Base-by-base conservation (phyloP, 2,888 invertebrate species). In the Argyresthia albistria region DNA sequence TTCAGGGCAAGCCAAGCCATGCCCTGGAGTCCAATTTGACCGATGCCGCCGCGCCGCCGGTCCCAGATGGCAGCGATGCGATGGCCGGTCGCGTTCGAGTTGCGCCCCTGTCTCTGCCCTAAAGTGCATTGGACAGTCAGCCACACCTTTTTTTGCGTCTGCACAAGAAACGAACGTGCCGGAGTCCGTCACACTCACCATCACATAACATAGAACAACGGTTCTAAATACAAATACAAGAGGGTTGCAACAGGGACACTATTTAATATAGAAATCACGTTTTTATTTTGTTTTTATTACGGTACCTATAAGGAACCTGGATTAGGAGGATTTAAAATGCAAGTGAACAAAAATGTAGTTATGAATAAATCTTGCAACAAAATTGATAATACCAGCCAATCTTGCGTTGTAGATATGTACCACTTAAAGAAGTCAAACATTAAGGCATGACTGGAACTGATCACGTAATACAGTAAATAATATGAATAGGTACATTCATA, bases 21-120 rank as follows among this genome's bases (percentile, higher is more conserved):
- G 11, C 74, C 70, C 70, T 52, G 43, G 71, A 67, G 73, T 62
- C 68, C 71, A 72, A 72, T 75, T 71, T 68, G 66, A 69, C 62
- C 60, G 62, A 55, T 56, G 52, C 56, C 58, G 60, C 61, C 63
- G 25, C 25, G 25, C 25, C 25, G 25, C n/a, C n/a, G n/a, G n/a
- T 25, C 25, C 62, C 69, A 65, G 61, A 66, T 65, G 68, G 46
- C 35, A 16, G 10, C 45, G 45, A 16, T 14, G 10, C 45, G 45
- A 16, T 14, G 16, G 45, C 16, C 15, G 16, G 35, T n/a, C 9
- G n/a, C 47, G 9, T 8, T 47, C 35, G 35, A 12, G 47, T 35
- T 12, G 35, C 39, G 49, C 12, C 45, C 51, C 9, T 16, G 10
- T n/a, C 50, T 15, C n/a, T 25, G 46, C 52, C 52, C 37, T 46